These are phyloP conservation scores for Cyclina sinensis DNA, from an alignment of 1,140 invertebrate genomes.

Conservation along the genomic window DNA sequence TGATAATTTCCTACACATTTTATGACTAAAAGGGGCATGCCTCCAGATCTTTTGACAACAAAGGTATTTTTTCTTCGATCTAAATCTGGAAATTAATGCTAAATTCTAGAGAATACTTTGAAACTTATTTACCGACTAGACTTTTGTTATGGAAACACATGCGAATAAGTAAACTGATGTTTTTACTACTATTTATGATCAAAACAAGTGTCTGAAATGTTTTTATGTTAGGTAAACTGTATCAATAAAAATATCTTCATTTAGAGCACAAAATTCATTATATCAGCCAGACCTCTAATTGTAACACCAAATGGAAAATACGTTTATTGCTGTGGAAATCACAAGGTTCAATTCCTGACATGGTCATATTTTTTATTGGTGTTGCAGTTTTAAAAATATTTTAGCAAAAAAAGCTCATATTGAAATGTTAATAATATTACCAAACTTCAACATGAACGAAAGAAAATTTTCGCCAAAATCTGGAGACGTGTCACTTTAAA, in stretches of 20 bases:
- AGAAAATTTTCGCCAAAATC: conserved; percentile 55
- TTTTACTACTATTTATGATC: conserved; percentile 44
- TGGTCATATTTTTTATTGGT: conserved; percentile 44
- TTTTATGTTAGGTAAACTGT: conserved; percentile 59
- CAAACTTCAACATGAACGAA: conserved; percentile 50
- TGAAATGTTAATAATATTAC: conserved; percentile 60
- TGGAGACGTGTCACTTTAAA: conserved; percentile 44
- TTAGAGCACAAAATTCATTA: conserved; percentile 50
- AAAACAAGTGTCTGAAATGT: conserved; percentile 52
- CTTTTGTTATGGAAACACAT: conserved; percentile 32
- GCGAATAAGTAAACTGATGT: conserved; percentile 32
- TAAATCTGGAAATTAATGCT: conserved; percentile 33
- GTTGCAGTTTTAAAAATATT: conserved; percentile 52
- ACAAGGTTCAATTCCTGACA: conserved; percentile 39
- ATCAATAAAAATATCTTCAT: conserved; percentile 53
- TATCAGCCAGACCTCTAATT: conserved; percentile 45
- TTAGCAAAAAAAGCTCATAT: conserved; percentile 51
- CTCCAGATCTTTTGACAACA: conserved; percentile 35
- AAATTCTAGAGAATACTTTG: conserved; percentile 33
- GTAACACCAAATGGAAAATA: conserved; percentile 50
- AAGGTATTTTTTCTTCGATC: conserved; percentile 28
- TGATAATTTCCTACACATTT: conserved; percentile 36
- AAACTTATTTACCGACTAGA: conserved; percentile 30
- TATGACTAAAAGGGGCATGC: conserved; percentile 29
- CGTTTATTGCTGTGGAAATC: conserved; percentile 49